Evolutionary conservation across 2,888 invertebrate genomes (phyloP).

Genomic region (Troides oblongomaculatus): DNA sequence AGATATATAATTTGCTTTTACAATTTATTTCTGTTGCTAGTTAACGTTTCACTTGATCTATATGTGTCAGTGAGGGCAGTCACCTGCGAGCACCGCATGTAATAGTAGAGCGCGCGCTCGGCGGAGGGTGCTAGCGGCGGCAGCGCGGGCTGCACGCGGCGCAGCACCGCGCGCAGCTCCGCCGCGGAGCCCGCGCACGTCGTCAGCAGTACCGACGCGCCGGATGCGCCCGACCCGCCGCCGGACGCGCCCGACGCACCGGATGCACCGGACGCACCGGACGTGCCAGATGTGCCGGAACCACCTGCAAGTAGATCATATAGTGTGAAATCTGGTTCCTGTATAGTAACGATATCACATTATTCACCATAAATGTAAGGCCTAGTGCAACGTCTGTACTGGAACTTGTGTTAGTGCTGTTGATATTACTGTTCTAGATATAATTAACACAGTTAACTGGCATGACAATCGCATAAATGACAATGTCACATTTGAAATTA

Average conservation of each 20-base stretch:
- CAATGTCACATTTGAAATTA: conserved; percentile 30
- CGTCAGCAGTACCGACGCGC: conserved; percentile 82
- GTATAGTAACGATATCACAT: too few species aligned
- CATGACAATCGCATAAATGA: too few species aligned
- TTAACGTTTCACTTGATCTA: too few species aligned
- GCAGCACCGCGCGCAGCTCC: conserved; percentile 88
- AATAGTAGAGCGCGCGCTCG: conserved; percentile 91
- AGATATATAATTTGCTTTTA: too few species aligned
- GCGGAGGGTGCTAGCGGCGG: conserved; percentile 83
- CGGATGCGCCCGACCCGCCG: conserved; percentile 52
- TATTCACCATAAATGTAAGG: too few species aligned
- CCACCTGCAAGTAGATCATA: conserved; percentile 36
- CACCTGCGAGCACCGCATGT: conserved; percentile 94
- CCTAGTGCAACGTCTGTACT: too few species aligned
- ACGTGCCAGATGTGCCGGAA: conserved; percentile 52
- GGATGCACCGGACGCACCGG: conserved; percentile 46
- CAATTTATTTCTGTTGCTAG: too few species aligned
- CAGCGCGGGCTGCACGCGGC: conserved; percentile 80
- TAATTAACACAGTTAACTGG: too few species aligned
- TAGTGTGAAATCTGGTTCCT: too few species aligned
- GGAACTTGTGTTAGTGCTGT: too few species aligned
- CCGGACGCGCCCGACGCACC: conserved; percentile 39
- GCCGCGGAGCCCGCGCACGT: conserved; percentile 92
- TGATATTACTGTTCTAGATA: too few species aligned
- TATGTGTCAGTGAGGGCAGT: background rate